Evolutionary conservation across 2,797 vertebrate species (phyloP), one percentile per base, ranked within the genome.

Genomic region (Pseudomugil gertrudae): DNA sequence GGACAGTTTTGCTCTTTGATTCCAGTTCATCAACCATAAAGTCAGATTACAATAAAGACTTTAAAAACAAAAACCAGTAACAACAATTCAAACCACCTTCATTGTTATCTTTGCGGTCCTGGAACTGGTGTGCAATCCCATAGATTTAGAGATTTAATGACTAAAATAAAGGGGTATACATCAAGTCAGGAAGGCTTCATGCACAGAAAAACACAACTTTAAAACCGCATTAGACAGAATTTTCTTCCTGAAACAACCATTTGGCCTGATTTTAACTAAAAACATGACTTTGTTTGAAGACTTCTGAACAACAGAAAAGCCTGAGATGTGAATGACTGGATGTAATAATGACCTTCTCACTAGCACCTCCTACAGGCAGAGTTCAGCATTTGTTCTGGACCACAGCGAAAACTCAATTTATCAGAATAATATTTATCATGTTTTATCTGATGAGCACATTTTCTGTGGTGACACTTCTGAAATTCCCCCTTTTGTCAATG

Each of bases 21-120:
- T 87, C 72, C 89, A 90, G 87, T 87, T 84, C 80, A 72, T 55
- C 9, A 57, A 76, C 76, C 50, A 10, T n/a, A 70, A 73, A 55
- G 38, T 52, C 62, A 56, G 47, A 53, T 50, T 40, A 80, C 43
- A 67, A 79, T 45, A 0, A 2, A 23, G 47, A 80, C 21, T 57
- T 0, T n/a, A 67, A 32, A 61, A 57, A 50, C 65, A 21, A 4
- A 32, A 52, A 1, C n/a, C n/a, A 7, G 54, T 29, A 43, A 43
- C 0, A 60, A 72, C 50, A 67, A 58, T 35, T 17, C 19, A 32
- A 63, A 67, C 9, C 1, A 29, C 9, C n/a, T n/a, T n/a, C 29
- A 36, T 51, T 21, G 23, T 52, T 61, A 57, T 66, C 33, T 45
- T 63, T 48, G 79, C 53, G 63, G 47, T 66, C 36, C 38, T 55